phyloP scores from a whole-genome alignment of 2,113 vertebrate species.

The Caranx melampygus region DNA sequence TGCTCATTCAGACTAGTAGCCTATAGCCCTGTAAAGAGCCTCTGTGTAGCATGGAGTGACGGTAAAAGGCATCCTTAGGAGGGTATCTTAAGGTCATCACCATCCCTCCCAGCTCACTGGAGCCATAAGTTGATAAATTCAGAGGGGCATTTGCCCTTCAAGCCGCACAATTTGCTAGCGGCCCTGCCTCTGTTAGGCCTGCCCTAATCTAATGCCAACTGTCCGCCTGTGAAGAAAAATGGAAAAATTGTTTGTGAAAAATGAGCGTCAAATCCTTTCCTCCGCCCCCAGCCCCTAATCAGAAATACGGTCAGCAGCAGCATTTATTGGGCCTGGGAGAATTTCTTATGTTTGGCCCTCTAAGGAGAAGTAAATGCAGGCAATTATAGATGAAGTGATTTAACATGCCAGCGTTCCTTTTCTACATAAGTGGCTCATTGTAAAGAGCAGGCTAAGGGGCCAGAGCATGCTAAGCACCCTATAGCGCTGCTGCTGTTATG shows the following conservation, averaged over 20 bases:
- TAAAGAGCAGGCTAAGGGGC: slow-evolving; percentile 65
- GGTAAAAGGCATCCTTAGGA: slow-evolving; percentile 79
- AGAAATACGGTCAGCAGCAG: slow-evolving; percentile 76
- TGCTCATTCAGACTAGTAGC: slow-evolving; percentile 40
- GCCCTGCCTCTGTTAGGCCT: slow-evolving; percentile 79
- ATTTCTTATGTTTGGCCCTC: slow-evolving; percentile 77
- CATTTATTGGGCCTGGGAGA: slow-evolving; percentile 82
- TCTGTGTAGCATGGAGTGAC: slow-evolving; percentile 59
- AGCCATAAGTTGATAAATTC: slow-evolving; percentile 85
- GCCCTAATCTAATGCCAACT: slow-evolving; percentile 86
- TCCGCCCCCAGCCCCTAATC: slow-evolving; percentile 75
- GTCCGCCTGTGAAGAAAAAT: slow-evolving; percentile 83
- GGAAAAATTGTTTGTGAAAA: slow-evolving; percentile 85
- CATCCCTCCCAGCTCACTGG: slow-evolving; percentile 78
- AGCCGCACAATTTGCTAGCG: slow-evolving; percentile 82
- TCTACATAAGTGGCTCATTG: slow-evolving; percentile 80
- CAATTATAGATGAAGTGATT: slow-evolving; percentile 85
- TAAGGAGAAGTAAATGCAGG: slow-evolving; percentile 81
- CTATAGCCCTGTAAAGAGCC: slow-evolving; percentile 60
- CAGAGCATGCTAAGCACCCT: slow-evolving; percentile 60
- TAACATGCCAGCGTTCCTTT: slow-evolving; percentile 75
- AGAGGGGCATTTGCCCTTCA: slow-evolving; percentile 86
- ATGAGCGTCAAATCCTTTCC: slow-evolving; percentile 76
- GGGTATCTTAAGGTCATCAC: slow-evolving; percentile 84
- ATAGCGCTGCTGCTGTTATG: slow-evolving; percentile 40